These are phyloP conservation scores for Papilio glaucus DNA, from an alignment of 1,140 invertebrate species.

Conservation along the genomic window DNA sequence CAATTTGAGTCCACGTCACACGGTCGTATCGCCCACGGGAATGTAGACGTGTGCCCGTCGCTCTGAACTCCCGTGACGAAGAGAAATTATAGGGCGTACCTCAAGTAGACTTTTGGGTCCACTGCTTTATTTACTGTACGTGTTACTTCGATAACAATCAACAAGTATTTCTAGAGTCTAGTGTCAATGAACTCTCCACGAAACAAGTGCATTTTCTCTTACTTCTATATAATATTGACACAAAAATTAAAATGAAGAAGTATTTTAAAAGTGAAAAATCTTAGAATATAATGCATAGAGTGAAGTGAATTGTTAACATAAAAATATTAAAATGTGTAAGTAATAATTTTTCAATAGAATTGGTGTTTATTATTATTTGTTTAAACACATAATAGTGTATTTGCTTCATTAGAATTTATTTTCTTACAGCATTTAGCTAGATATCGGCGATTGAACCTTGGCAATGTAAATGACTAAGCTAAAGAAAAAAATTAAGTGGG, in stretches of 20 bases:
- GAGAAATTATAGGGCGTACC: constrained; percentile 59
- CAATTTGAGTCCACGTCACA: constrained; percentile 69
- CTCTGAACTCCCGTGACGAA: constrained; percentile 42
- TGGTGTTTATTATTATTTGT: neutral
- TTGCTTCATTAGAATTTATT: neutral
- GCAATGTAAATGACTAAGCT: constrained; percentile 37
- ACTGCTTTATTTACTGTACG: constrained; percentile 42
- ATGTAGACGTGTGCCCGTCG: constrained; percentile 65
- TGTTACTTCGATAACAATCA: constrained; percentile 38
- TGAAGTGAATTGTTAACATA: constrained; percentile 11
- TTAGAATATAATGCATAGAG: constrained; percentile 19
- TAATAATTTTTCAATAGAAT: constrained; percentile 2
- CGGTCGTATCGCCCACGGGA: constrained; percentile 68
- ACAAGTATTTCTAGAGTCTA: constrained; percentile 35
- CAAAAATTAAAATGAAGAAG: constrained; percentile 24
- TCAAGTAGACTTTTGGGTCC: constrained; percentile 52
- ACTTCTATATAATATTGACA: neutral
- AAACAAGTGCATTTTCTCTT: constrained; percentile 33
- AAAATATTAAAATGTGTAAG: constrained; percentile 30
- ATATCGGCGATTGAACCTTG: constrained; percentile 29
- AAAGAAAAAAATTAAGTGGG: constrained; percentile 35
- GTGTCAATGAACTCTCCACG: constrained; percentile 46
- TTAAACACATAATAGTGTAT: neutral
- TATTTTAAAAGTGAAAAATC: neutral
- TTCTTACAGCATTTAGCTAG: constrained; percentile 13